Evolutionary conservation across 37 sponge, comb jelly and placozoan species (phyloP), one percentile per base, ranked within the genome.

Genomic region (Cladorhizidae sp.): DNA sequence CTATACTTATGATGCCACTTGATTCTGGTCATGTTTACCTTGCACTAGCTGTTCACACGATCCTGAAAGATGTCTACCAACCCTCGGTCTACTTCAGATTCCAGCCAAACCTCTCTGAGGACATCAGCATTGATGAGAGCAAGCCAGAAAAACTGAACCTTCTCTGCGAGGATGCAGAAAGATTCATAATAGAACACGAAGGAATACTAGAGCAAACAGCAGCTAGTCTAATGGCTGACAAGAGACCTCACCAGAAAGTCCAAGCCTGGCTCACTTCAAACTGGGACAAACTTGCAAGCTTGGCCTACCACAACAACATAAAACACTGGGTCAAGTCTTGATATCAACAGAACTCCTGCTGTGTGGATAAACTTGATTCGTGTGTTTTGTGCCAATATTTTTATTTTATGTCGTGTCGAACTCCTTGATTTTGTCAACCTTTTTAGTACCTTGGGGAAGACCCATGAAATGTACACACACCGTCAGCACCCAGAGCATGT

Each of bases 81-180:
- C 52, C 76, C 18, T 73, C 86, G 26, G 63, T 59, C 18, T 95
- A 95, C 68, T 95, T 84, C 55, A 85, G 96, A 18, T 90, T 95
- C 72, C 90, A 95, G 42, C 96, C 96, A 28, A 40, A 74, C 6
- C 79, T 95, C 51, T 71, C 84, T 33, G 79, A 90, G 52, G 80
- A 90, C 43, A 79, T 95, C 12, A 42, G 75, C 45, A 74, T 95
- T 21, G 93, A 95, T 71, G 93, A 95, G 72, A 73, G 76, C 67
- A 72, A 67, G 17, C 79, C 82, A 49, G 84, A 87, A 39, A 80
- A 87, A 40, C 55, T 95, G 25, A 74, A 93, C 12, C 45, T 43
- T 18, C 26, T 95, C 64, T 64, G 77, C 22, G 63, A 86, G 9
- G 84, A 93, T 37, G 76, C 93, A 28, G 64, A 86, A 33, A 69